Evolutionary conservation across 2,888 invertebrate genomes (phyloP).

Genomic region (Microctonus hyperodae): DNA sequence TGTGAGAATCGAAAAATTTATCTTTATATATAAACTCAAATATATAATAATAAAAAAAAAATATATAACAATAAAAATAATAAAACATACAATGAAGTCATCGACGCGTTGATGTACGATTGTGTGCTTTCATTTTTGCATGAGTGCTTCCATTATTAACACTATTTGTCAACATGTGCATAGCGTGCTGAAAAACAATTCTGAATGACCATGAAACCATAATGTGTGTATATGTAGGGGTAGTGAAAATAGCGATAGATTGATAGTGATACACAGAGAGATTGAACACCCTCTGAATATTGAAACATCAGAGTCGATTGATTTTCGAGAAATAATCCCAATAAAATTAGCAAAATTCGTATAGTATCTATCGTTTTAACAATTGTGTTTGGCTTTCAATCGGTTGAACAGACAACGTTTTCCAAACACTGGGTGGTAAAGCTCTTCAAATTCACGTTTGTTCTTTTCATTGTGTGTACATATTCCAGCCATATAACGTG

Average conservation of each 20-base stretch:
- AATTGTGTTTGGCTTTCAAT: slow-evolving; percentile 30
- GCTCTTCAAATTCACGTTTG: slow-evolving; percentile 27
- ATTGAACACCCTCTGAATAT: slow-evolving; percentile 4
- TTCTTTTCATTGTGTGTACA: slow-evolving; percentile 17
- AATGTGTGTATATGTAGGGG: slow-evolving; percentile 10
- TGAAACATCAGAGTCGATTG: slow-evolving; percentile 22
- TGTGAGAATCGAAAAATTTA: background rate
- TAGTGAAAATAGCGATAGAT: background rate
- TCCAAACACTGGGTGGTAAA: slow-evolving; percentile 7
- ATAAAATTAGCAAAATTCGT: slow-evolving; percentile 30
- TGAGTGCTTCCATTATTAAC: slow-evolving; percentile 39
- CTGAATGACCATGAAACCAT: slow-evolving; percentile 35
- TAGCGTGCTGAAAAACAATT: slow-evolving; percentile 38
- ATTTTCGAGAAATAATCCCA: slow-evolving; percentile 16
- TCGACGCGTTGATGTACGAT: slow-evolving; percentile 40
- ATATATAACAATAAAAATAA: slow-evolving; percentile 19
- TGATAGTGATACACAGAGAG: background rate
- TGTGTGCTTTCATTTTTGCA: slow-evolving; percentile 38
- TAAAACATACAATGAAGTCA: slow-evolving; percentile 39
- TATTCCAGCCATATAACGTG: background rate
- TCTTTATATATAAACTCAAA: background rate
- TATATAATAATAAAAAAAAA: slow-evolving; percentile 11
- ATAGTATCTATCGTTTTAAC: slow-evolving; percentile 23
- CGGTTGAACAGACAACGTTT: slow-evolving; percentile 21
- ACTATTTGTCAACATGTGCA: slow-evolving; percentile 40